Base-by-base conservation (phyloP, 64 coral and sea anemone genomes). In the Platygyra sinensis region DNA sequence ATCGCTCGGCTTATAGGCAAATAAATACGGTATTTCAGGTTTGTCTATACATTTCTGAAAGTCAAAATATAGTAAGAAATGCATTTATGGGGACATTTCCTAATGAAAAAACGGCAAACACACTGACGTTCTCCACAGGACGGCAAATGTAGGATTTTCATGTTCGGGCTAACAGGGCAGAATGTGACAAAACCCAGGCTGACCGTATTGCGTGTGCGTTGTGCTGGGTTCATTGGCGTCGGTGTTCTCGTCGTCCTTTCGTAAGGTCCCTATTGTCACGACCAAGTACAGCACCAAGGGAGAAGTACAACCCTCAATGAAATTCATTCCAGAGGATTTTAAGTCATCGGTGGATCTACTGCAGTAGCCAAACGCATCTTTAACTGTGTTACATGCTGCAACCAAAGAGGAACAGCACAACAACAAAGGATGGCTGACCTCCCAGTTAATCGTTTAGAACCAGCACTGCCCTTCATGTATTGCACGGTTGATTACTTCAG, bases 211-310 rank as follows among this genome's bases (percentile, higher is more conserved):
- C 63, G 77, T 63, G 51, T 90, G 77, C 62, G 60, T 65, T 73
- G 19, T 72, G 75, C 60, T 5, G 77, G 75, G 22, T 90, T 90
- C 20, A 13, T 90, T 38, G 62, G 49, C 76, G 77, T 90, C 65
- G 60, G 61, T 63, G 57, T 61, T 77, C 49, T n/a, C 54, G 87
- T 76, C 87, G 5, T 30, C 73, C 52, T 57, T 59, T 55, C 88
- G 62, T 90, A 90, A 90, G 88, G 77, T 82, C 60, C 62, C 63
- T 90, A 89, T n/a, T 75, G 19, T 18, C 86, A 87, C 31, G 72
- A 87, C 18, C 55, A 30, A 28, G 52, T 30, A 3, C 30, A 87
- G 15, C 87, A 89, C 24, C 87, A 89, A 67, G 87, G 87, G 11
- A 59, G 60, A 6, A 60, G 87, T 17, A 79, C 71, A 33, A 64